Evolutionary conservation across 2,888 invertebrate species (phyloP).

Genomic region (Idaea biselata): DNA sequence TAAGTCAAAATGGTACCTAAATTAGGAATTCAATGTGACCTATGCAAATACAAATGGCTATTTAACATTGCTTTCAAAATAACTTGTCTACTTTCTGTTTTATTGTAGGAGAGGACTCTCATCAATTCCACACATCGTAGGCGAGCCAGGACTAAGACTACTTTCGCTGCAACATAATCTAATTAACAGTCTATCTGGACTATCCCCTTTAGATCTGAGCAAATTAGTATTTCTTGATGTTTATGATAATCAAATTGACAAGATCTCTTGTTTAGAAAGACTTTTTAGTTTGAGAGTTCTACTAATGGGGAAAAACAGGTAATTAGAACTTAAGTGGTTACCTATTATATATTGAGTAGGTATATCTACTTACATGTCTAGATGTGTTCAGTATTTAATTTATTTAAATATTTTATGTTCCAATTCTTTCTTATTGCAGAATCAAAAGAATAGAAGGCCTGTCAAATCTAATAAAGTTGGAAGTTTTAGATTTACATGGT

Average conservation of each 20-base stretch:
- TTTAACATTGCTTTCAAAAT: neutral
- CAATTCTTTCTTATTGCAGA: slow-evolving; percentile 66
- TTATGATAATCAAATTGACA: slow-evolving; percentile 96
- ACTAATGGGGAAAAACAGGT: slow-evolving; percentile 95
- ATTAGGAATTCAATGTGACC: neutral
- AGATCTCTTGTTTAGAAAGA: slow-evolving; percentile 88
- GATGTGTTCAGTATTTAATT: no score
- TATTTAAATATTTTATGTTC: slow-evolving; percentile 4
- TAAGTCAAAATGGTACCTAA: slow-evolving; percentile 39
- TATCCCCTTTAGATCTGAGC: slow-evolving; percentile 79
- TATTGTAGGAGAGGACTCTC: slow-evolving; percentile 86
- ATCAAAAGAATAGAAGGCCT: slow-evolving; percentile 90
- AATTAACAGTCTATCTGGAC: slow-evolving; percentile 86
- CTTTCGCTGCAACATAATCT: slow-evolving; percentile 96
- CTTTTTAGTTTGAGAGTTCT: slow-evolving; percentile 91
- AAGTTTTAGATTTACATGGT: slow-evolving; percentile 95
- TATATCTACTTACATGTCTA: no score
- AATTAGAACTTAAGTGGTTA: slow-evolving; percentile 16
- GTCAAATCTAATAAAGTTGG: slow-evolving; percentile 86
- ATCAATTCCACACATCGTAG: slow-evolving; percentile 90
- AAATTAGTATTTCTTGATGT: slow-evolving; percentile 95
- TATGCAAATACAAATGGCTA: neutral
- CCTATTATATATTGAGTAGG: neutral
- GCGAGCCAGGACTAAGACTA: slow-evolving; percentile 89
- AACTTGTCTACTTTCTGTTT: neutral